Conservation (phyloP, 2,113 vertebrate genomes). For the Etia nguti region DNA sequence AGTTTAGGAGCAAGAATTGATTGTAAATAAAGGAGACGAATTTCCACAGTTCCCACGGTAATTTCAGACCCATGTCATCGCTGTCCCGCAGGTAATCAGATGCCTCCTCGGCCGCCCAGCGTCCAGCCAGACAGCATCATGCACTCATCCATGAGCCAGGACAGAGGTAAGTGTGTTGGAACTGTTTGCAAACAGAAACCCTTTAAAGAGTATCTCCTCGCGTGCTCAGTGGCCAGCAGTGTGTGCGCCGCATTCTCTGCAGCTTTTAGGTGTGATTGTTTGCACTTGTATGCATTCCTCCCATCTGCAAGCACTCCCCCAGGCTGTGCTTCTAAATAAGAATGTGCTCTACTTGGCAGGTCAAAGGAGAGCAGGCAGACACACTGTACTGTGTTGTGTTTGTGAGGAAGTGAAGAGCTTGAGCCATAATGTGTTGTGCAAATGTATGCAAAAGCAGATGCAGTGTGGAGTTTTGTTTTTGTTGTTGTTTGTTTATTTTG, state of each 20-base stretch:
- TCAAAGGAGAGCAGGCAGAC: constrained; percentile 1
- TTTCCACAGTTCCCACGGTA: background rate
- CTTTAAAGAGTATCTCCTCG: background rate
- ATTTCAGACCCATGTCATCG: background rate
- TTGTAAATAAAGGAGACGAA: background rate
- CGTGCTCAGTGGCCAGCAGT: background rate
- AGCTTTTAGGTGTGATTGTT: background rate
- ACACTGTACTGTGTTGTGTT: background rate
- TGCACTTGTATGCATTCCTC: background rate
- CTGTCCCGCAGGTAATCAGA: constrained; percentile 85
- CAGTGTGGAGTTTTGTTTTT: background rate
- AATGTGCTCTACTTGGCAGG: background rate
- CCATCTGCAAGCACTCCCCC: background rate
- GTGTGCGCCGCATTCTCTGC: background rate
- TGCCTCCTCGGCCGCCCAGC: constrained; percentile 95
- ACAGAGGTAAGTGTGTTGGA: constrained; percentile 80
- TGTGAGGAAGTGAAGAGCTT: background rate
- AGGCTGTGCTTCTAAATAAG: constrained; percentile 10
- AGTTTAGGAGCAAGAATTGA: background rate
- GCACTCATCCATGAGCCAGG: constrained; percentile 92
- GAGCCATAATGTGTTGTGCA: background rate
- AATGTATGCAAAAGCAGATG: background rate
- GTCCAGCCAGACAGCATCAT: constrained; percentile 93
- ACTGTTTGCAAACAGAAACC: background rate
- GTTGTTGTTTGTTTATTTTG: background rate